A percentile compares a stretch with the other conserved stretches of the same genome.
phyloP scores from a whole-genome alignment of 2,113 vertebrate genomes.

The Accipiter virgatus region DNA sequence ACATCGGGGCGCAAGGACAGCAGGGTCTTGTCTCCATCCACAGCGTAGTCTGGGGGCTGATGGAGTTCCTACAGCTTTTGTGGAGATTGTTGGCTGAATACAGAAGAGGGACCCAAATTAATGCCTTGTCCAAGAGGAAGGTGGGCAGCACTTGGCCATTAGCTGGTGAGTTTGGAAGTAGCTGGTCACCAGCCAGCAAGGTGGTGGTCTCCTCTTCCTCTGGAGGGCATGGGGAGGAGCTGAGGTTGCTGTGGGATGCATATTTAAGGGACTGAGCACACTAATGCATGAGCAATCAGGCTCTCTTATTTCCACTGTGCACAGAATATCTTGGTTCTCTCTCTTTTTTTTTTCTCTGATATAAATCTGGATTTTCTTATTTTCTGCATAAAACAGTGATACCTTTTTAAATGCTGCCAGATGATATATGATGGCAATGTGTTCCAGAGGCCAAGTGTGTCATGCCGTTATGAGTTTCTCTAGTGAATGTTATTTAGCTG shows the following conservation, averaged over 20 bases:
- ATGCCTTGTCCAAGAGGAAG: background rate
- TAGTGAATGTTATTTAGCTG: background rate
- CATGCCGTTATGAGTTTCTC: background rate
- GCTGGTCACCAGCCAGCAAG: background rate
- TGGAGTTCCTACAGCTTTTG: background rate
- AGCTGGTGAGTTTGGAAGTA: background rate
- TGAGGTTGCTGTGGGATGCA: background rate
- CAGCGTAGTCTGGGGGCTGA: background rate
- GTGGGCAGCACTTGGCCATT: background rate
- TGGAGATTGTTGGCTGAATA: background rate
- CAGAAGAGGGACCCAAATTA: background rate
- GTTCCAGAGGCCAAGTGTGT: slow-evolving; percentile 7
- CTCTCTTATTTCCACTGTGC: background rate
- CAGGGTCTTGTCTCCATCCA: background rate
- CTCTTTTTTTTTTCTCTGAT: background rate
- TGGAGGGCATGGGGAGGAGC: background rate
- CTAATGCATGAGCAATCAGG: background rate
- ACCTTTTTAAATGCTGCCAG: background rate
- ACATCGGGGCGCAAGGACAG: background rate
- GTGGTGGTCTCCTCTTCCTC: background rate
- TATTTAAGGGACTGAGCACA: background rate
- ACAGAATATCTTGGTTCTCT: background rate
- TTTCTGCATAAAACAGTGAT: background rate
- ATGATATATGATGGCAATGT: background rate
- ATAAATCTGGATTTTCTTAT: background rate